Base-by-base conservation (phyloP, 1,140 invertebrate genomes). In the Leptinotarsa undecemlineata region DNA sequence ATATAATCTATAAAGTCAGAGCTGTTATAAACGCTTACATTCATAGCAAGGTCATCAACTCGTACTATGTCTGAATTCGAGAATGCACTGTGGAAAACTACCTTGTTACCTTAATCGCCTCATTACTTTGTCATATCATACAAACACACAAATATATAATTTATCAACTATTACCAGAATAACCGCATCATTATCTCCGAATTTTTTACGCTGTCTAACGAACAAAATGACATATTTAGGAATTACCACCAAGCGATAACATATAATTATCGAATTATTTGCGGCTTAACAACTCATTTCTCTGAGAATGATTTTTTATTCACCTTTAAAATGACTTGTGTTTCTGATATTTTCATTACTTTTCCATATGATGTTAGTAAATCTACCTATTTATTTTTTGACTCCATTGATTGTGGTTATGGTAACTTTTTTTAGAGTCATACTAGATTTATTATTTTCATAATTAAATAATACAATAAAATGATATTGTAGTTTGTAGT, bases 81-180 rank as follows among this genome's bases (percentile, higher is more conserved):
- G 51, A 57, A 15, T 57, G 15, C 15, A 15, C 51, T 57, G 17
- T 4, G n/a, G 3, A 57, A 57, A 57, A 42, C 13, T 15, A 57
- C 51, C 4, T 57, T 17, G n/a, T 57, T 57, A 57, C 51, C 51
- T 57, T n/a, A 57, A 57, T 57, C 51, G 51, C 51, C 51, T 57
- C 51, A 57, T 57, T 57, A 57, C 51, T 57, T 57, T 57, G 51
- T 57, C 17, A 19, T 57, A 57, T 57, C 14, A 57, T 57, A 57
- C 51, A 66, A 66, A 66, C 20, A 23, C 26, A 33, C 63, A 66
- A 33, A 66, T n/a, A 66, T 66, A 66, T 33, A 66, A 66, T 66
- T 66, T 66, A 21, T 66, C 63, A 66, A 23, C 21, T 6, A 66
- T 33, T 33, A 66, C 26, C n/a, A 23, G n/a, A 15, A 21, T 66